Conservation (phyloP, 2,113 vertebrate genomes). For the Puffinus mauretanicus region DNA sequence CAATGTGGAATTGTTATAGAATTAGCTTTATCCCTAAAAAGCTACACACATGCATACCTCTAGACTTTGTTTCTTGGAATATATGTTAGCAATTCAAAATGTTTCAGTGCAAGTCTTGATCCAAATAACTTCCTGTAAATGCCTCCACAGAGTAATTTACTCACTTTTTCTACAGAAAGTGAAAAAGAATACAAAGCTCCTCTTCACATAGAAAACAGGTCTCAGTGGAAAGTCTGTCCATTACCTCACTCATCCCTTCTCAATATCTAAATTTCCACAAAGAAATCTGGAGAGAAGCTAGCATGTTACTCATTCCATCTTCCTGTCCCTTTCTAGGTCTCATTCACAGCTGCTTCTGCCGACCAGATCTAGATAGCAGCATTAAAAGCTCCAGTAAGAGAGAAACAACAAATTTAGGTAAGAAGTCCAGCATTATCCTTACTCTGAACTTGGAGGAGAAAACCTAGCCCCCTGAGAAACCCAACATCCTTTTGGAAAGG, state of each 20-base stretch:
- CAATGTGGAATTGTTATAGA: conserved; percentile 10
- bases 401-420: neutral
- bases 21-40: neutral
- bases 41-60: neutral
- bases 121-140: neutral
- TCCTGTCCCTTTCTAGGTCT: neutral
- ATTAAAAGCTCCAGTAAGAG: neutral
- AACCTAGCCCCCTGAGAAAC: neutral
- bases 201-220: neutral
- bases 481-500: neutral
- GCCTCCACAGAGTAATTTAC: neutral
- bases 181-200: neutral
- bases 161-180: neutral
- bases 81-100: neutral
- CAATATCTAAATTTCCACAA: neutral
- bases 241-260: neutral
- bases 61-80: neutral
- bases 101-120: neutral
- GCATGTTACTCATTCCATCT: neutral
- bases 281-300: neutral
- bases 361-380: neutral
- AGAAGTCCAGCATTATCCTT: neutral
- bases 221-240: neutral
- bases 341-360: neutral
- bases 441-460: neutral